Percentiles rank a stretch among this genome's conserved stretches.
Evolutionary conservation across 2,113 vertebrate genomes (phyloP).

Genomic region (Merops nubicus): DNA sequence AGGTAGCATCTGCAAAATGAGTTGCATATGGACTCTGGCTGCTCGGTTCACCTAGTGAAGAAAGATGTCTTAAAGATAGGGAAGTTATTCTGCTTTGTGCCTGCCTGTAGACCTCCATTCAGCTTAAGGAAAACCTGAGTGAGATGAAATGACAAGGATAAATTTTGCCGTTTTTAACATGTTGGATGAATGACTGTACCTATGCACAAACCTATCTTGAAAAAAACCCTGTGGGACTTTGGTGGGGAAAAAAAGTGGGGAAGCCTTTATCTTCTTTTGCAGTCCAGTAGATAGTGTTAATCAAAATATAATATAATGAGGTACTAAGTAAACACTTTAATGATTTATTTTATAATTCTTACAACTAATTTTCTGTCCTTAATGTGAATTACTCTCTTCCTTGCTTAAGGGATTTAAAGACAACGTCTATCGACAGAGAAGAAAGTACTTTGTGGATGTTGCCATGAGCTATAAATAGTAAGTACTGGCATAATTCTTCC

Average conservation of each 20-base stretch:
- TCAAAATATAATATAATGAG: conserved; percentile 27
- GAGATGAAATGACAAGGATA: background rate
- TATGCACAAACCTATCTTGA: background rate
- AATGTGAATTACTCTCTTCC: conserved; percentile 61
- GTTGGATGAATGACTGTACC: background rate
- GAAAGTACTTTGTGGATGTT: conserved; percentile 98
- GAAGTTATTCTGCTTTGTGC: background rate
- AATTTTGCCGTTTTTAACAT: background rate
- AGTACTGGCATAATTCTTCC: conserved; percentile 75
- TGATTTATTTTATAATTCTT: conserved; percentile 52
- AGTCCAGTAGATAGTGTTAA: background rate
- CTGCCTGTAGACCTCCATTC: background rate
- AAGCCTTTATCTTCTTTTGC: background rate
- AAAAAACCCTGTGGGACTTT: background rate
- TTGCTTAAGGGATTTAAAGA: conserved; percentile 95
- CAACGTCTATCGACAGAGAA: conserved; percentile 93
- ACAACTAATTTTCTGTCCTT: conserved; percentile 22
- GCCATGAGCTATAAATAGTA: conserved; percentile 98
- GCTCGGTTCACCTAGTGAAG: background rate
- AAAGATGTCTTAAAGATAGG: background rate
- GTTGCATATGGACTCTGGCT: background rate
- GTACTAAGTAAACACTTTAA: conserved; percentile 19
- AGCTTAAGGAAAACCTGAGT: background rate
- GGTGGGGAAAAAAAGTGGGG: background rate
- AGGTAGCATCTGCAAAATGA: background rate